Evolutionary conservation across 1,140 invertebrate genomes (phyloP).

Genomic region (Drosophila littoralis): DNA sequence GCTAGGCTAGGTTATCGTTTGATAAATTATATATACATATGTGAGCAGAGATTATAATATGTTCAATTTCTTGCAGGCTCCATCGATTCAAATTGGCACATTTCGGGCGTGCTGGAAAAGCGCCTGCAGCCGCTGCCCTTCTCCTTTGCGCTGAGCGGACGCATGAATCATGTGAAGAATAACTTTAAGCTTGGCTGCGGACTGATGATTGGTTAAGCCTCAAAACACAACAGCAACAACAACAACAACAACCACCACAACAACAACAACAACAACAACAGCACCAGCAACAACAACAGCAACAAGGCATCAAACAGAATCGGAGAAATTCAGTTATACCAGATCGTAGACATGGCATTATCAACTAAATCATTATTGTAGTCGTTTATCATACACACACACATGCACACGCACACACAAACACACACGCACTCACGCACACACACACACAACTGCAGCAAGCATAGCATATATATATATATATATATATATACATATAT

Average conservation of each 20-base stretch:
- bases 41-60: too few relatives aligned
- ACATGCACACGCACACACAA: slow-evolving; percentile 12
- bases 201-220: slow-evolving; percentile 91
- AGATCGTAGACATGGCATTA: background rate
- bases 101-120: slow-evolving; percentile 97
- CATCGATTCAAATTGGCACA: slow-evolving; percentile 97
- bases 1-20: too few relatives aligned
- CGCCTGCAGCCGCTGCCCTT: slow-evolving; percentile 96
- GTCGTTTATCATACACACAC: slow-evolving; percentile 17
- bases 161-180: slow-evolving; percentile 95
- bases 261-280: slow-evolving; percentile 21
- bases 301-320: slow-evolving; percentile 5
- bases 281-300: background rate
- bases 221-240: slow-evolving; percentile 18
- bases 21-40: too few relatives aligned
- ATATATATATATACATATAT: background rate
- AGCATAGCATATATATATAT: slow-evolving; percentile 3
- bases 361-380: slow-evolving; percentile 17
- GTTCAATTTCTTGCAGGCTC: slow-evolving; percentile 87
- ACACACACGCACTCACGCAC: slow-evolving; percentile 1
- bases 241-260: slow-evolving; percentile 24
- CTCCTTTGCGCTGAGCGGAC: slow-evolving; percentile 95
- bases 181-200: slow-evolving; percentile 95
- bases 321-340: slow-evolving; percentile 5
- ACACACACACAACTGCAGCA: slow-evolving; percentile 26